Conservation (phyloP, 2,888 invertebrate species). For the Dascillus cervinus region DNA sequence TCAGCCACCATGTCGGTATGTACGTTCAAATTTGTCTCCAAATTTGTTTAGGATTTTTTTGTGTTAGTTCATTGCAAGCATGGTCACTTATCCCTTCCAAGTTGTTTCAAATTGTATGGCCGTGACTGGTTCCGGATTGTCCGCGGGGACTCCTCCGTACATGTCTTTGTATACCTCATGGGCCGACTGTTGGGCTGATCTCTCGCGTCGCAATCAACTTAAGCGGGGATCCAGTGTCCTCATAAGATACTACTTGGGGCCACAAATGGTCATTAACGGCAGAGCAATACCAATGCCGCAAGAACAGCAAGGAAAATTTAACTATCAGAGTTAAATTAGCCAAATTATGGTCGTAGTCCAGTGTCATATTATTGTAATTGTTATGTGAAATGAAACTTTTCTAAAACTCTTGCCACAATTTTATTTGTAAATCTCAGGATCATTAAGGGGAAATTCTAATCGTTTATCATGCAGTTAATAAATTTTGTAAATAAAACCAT, state of each 20-base stretch:
- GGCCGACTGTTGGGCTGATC: conserved; percentile 77
- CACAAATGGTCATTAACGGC: conserved; percentile 37
- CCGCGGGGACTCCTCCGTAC: conserved; percentile 73
- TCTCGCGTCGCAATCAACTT: conserved; percentile 65
- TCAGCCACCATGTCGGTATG: conserved; percentile 52
- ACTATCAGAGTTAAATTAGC: neutral
- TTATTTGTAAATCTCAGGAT: neutral
- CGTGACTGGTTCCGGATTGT: conserved; percentile 71
- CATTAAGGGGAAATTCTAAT: neutral
- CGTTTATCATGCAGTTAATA: neutral
- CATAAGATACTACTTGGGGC: conserved; percentile 63
- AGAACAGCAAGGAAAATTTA: conserved; percentile 13
- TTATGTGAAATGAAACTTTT: neutral
- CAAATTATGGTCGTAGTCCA: neutral
- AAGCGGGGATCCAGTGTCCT: conserved; percentile 81
- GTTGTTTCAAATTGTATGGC: conserved; percentile 90
- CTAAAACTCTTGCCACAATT: neutral
- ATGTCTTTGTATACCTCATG: conserved; percentile 79
- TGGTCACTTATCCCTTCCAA: conserved; percentile 85
- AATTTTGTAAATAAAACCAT: conserved; percentile 2
- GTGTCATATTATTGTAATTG: neutral
- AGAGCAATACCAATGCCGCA: conserved; percentile 26
- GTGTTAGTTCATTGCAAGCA: conserved; percentile 66
- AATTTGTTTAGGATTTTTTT: conserved; percentile 11
- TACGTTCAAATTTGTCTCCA: conserved; percentile 11